Evolutionary conservation across 2,113 vertebrate genomes (phyloP).

Genomic region (Arizona elegans): DNA sequence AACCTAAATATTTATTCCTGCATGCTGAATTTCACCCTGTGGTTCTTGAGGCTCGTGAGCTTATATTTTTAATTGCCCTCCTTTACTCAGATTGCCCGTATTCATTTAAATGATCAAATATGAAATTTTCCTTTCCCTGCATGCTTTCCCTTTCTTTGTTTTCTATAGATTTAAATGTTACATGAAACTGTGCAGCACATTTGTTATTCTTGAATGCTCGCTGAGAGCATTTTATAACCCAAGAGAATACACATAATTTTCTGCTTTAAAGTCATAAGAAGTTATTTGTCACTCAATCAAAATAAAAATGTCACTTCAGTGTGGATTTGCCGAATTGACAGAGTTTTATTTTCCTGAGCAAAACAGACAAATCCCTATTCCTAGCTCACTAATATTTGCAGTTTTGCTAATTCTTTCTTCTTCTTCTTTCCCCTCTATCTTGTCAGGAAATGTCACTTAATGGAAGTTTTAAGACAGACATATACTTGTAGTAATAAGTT

Average conservation of each 20-base stretch:
- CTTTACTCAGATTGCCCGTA: neutral
- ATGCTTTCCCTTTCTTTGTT: conserved; percentile 22
- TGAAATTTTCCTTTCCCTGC: neutral
- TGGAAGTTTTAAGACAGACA: conserved; percentile 12
- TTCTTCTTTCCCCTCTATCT: neutral
- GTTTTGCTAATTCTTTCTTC: conserved; percentile 23
- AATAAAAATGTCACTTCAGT: conserved; percentile 55
- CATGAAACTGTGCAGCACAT: conserved; percentile 11
- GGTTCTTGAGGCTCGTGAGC: neutral
- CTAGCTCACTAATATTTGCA: conserved; percentile 2
- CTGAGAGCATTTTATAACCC: conserved; percentile 39
- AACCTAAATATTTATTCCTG: neutral
- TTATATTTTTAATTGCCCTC: neutral
- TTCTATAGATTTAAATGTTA: conserved; percentile 2
- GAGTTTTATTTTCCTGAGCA: conserved; percentile 49
- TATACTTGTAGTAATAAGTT: neutral
- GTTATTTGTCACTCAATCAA: conserved; percentile 60
- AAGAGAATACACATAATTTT: conserved; percentile 42
- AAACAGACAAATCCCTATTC: conserved; percentile 35
- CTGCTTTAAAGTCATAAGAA: conserved; percentile 48
- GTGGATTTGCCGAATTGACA: conserved; percentile 49
- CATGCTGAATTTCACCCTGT: neutral
- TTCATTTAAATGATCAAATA: neutral
- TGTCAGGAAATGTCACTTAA: conserved; percentile 20
- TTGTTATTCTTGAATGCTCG: conserved; percentile 39